Base-by-base conservation (phyloP, 2,113 vertebrate genomes). In the Vimba vimba region DNA sequence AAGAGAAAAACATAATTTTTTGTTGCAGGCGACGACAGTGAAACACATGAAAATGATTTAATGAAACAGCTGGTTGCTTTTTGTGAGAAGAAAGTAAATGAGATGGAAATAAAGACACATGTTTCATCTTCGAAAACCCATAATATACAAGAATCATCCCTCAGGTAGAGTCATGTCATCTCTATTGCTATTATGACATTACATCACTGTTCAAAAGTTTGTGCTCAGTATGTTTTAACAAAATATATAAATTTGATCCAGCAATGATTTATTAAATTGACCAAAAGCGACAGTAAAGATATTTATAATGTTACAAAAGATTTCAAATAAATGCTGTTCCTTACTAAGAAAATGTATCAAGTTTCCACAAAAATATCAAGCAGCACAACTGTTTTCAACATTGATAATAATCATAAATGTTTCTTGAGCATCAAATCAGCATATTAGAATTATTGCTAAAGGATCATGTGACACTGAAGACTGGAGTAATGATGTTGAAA, bases 11-110 rank as follows among this genome's bases (percentile, higher is more conserved):
- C 55, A 33, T 52, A 7, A 1, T 30, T 17, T 1, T 87, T 87
- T 4, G 62, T 83, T 15, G 68, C 21, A 93, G 90, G 52, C 74
- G 66, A 55, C 30, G 78, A 78, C 45, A 86, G 71, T 5, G 19
- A 80, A 30, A 75, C 71, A 23, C 8, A 75, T 4, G 33, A 89
- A 23, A 62, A 13, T 4, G 52, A 62, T 59, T 87, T 89, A 83
- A 89, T 93, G 90, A 83, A 90, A 21, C 90, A 19, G 87, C 69
- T 91, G 6, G n/a, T 36, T 87, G 21, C 85, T 83, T 79, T 90
- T 74, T 89, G 85, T 81, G n/a, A 83, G 59, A 87, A 30, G 4
- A 87, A 87, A 68, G 74, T 83, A 79, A 47, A 69, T 30, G 62
- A 80, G 6, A 36, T 39, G 59, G 69, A 76, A 50, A 33, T 45